These are phyloP conservation scores for Hydrolagus colliei DNA, from an alignment of 2,797 vertebrate genomes.

Conservation along the genomic window DNA sequence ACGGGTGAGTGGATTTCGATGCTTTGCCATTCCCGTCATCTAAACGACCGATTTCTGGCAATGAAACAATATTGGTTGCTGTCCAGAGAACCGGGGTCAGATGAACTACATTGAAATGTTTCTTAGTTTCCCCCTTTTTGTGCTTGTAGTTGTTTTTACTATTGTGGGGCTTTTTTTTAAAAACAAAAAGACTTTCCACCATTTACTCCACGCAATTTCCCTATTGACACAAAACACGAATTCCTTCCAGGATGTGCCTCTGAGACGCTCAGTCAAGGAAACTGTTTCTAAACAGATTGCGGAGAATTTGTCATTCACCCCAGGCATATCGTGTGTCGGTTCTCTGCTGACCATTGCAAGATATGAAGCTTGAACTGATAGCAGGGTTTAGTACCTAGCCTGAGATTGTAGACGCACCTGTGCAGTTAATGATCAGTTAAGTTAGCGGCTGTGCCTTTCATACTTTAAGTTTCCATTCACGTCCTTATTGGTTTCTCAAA, in stretches of 20 bases:
- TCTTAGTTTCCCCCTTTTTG: too few species aligned
- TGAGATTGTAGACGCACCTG: background rate
- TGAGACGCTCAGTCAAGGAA: background rate
- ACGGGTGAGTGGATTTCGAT: background rate
- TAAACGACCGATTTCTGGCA: background rate
- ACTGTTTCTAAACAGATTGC: background rate
- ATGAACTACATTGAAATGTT: too few species aligned
- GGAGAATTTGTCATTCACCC: background rate
- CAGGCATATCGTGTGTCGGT: background rate
- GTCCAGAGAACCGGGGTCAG: too few species aligned
- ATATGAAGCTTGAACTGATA: background rate
- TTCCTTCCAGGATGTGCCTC: background rate
- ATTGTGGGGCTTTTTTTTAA: background rate
- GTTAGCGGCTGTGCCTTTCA: background rate
- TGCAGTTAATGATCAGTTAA: too few species aligned
- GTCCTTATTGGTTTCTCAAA: background rate
- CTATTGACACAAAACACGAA: background rate
- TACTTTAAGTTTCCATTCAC: background rate
- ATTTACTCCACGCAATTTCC: background rate
- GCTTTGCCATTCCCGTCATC: background rate
- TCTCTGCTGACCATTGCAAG: background rate
- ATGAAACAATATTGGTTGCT: too few species aligned
- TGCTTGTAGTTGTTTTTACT: too few species aligned
- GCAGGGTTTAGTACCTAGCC: background rate
- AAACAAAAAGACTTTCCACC: background rate